Conservation (phyloP, 1,140 invertebrate species). For the Drosophila albomicans region DNA sequence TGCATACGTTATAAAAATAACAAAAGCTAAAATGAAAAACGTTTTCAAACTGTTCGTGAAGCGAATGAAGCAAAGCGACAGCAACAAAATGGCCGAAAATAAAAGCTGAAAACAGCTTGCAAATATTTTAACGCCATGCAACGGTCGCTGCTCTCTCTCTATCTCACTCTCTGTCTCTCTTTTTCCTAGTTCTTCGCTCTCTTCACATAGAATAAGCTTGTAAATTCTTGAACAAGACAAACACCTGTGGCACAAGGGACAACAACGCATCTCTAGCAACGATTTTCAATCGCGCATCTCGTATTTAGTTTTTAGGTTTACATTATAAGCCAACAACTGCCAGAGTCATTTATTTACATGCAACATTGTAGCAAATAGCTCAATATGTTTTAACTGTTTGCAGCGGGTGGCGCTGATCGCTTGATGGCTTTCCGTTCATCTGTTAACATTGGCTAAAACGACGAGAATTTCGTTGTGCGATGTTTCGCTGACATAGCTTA, state of each 20-base stretch:
- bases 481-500: constrained; percentile 6
- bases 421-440: constrained; percentile 37
- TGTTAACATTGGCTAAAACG: constrained; percentile 23
- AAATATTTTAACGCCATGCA: constrained; percentile 66
- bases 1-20: constrained; percentile 68
- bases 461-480: constrained; percentile 24
- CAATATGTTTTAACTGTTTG: constrained; percentile 22
- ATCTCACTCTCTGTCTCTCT: neutral
- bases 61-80: constrained; percentile 55
- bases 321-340: constrained; percentile 30
- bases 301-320: neutral
- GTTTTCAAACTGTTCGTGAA: constrained; percentile 36
- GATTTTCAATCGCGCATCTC: constrained; percentile 36
- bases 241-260: constrained; percentile 57
- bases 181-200: too few relatives aligned
- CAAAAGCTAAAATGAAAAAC: constrained; percentile 53
- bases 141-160: neutral
- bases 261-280: constrained; percentile 30
- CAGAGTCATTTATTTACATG: constrained; percentile 19
- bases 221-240: constrained; percentile 36
- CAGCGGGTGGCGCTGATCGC: constrained; percentile 40
- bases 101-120: constrained; percentile 57
- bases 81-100: constrained; percentile 55
- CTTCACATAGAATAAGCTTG: neutral
- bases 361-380: constrained; percentile 57